Evolutionary conservation across 2,113 vertebrate species (phyloP).

Genomic region (Rallus limicola): DNA sequence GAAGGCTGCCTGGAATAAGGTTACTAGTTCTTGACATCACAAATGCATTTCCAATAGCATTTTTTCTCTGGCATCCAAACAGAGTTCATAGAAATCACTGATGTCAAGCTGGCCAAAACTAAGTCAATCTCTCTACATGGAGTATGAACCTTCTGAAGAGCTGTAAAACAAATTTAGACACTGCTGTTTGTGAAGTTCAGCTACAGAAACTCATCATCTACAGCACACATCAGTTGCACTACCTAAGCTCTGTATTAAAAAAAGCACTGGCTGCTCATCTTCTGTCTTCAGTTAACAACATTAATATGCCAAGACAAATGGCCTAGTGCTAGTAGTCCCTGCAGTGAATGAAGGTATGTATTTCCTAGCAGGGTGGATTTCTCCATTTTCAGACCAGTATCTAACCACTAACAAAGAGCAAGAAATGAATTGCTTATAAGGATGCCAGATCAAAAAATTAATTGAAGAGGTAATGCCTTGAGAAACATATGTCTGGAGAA

Average conservation of each 20-base stretch:
- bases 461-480: not conserved
- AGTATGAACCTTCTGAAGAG: not conserved
- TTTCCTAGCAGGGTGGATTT: constrained; percentile 9
- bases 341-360: not conserved
- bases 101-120: not conserved
- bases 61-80: not conserved
- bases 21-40: not conserved
- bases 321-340: not conserved
- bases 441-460: not conserved
- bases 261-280: not conserved
- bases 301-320: not conserved
- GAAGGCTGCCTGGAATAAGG: not conserved
- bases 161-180: not conserved
- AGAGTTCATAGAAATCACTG: not conserved
- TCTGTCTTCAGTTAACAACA: not conserved
- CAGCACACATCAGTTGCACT: not conserved
- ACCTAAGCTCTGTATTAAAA: not conserved
- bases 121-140: not conserved
- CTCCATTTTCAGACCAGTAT: not conserved
- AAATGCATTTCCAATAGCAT: not conserved
- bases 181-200: not conserved
- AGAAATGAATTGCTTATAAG: not conserved
- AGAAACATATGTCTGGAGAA: not conserved
- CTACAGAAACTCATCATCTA: not conserved
- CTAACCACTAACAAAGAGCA: not conserved